Percentiles rank a stretch among this genome's conserved stretches.
Conservation (phyloP, 2,888 invertebrate genomes). For the Sisyra nigra region DNA sequence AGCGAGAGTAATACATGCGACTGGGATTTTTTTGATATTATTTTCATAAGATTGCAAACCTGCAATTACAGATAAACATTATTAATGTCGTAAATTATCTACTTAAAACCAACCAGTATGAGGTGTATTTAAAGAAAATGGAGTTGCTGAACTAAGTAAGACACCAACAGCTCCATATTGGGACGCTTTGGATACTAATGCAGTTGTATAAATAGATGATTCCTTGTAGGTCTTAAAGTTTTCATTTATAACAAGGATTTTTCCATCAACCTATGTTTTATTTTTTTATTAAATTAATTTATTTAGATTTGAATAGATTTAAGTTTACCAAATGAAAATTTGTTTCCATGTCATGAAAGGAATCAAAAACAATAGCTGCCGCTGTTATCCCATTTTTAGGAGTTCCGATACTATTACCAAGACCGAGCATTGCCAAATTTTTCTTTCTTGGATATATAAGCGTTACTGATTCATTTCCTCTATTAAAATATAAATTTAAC, state of each 20-base stretch:
- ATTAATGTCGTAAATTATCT: no score
- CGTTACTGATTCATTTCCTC: constrained; percentile 50
- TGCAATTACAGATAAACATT: background rate
- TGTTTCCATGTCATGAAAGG: constrained; percentile 44
- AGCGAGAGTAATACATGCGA: constrained; percentile 60
- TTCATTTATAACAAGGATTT: constrained; percentile 65
- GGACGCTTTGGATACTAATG: constrained; percentile 52
- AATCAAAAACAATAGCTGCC: constrained; percentile 52
- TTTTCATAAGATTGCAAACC: constrained; percentile 28
- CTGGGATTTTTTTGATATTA: constrained; percentile 46
- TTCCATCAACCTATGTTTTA: constrained; percentile 18
- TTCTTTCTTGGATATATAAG: constrained; percentile 46
- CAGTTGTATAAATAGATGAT: constrained; percentile 45
- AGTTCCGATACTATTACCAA: constrained; percentile 58
- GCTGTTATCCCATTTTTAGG: constrained; percentile 54
- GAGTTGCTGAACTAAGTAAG: constrained; percentile 57
- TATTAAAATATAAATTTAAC: constrained; percentile 22
- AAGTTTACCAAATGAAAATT: constrained; percentile 30
- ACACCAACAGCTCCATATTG: constrained; percentile 60
- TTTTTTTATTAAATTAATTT: background rate
- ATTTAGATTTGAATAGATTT: no score
- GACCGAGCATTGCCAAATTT: constrained; percentile 45
- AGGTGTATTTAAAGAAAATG: constrained; percentile 59
- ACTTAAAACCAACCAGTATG: constrained; percentile 43
- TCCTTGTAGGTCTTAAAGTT: constrained; percentile 44